Conservation (phyloP, 2,888 invertebrate species). For the Catocala nupta region DNA sequence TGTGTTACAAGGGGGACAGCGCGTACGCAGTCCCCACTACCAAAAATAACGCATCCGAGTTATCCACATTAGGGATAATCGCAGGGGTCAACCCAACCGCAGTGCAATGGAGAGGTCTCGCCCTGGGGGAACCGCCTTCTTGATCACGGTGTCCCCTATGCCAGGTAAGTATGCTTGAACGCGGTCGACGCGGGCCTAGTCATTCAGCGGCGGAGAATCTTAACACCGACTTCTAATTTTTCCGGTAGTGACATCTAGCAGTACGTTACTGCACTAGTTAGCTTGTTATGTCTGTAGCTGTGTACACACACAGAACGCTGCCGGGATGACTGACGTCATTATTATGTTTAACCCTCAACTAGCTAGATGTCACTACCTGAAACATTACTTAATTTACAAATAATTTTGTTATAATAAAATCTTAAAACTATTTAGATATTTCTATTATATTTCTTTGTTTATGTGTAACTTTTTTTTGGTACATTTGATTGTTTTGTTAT, state of each 20-base stretch:
- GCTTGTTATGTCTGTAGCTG: no score
- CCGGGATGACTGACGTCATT: no score
- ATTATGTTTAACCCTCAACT: no score
- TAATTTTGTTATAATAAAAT: no score
- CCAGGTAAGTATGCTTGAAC: constrained; percentile 1
- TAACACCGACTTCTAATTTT: constrained; percentile 4
- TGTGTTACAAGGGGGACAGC: constrained; percentile 1
- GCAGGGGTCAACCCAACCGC: constrained; percentile 8
- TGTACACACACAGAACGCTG: no score
- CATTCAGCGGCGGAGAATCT: constrained; percentile 2
- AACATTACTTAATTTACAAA: no score
- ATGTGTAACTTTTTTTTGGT: no score
- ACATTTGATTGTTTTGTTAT: no score
- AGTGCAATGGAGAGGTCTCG: constrained; percentile 2
- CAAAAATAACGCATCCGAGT: constrained; percentile 7
- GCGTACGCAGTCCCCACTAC: constrained; percentile 5
- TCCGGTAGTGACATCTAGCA: background rate
- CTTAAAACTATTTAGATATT: no score
- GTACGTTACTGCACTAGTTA: no score
- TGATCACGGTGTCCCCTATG: constrained; percentile 2
- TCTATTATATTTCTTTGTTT: no score
- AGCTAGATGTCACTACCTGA: no score
- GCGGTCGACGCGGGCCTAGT: background rate
- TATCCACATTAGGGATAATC: constrained; percentile 8
- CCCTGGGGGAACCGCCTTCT: constrained; percentile 1